Evolutionary conservation across 2,113 vertebrate genomes (phyloP).

Genomic region (Aplodontia rufa): DNA sequence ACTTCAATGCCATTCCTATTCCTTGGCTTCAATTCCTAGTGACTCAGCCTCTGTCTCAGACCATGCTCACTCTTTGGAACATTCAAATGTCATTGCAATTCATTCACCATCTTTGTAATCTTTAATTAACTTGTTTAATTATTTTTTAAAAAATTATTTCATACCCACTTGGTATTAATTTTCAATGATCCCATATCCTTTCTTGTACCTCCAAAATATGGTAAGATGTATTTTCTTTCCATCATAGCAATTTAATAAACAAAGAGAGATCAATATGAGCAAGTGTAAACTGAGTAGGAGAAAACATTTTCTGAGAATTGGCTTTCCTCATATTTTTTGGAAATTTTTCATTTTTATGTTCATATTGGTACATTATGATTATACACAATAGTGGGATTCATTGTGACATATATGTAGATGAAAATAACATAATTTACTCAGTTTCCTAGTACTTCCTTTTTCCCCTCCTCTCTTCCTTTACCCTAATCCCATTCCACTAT

Average conservation of each 20-base stretch:
- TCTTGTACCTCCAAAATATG: not conserved
- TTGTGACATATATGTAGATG: too few relatives aligned
- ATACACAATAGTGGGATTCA: too few relatives aligned
- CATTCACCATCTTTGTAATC: not conserved
- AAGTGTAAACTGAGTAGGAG: not conserved
- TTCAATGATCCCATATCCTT: not conserved
- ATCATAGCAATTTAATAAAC: not conserved
- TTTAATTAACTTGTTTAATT: not conserved
- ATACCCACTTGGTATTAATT: not conserved
- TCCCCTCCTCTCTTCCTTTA: too few relatives aligned
- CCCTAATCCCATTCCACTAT: too few relatives aligned
- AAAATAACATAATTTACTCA: too few relatives aligned
- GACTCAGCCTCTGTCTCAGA: conserved; percentile 14
- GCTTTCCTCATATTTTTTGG: not conserved
- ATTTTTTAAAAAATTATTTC: not conserved
- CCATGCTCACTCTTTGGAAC: not conserved
- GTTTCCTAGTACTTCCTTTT: too few relatives aligned
- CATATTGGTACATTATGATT: too few relatives aligned
- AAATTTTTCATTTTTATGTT: too few relatives aligned
- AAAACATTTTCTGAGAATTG: not conserved
- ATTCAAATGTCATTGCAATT: not conserved
- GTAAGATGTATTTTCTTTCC: not conserved
- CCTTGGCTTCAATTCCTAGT: not conserved
- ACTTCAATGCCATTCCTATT: not conserved
- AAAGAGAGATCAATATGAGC: not conserved